Evolutionary conservation across 2,888 invertebrate species (phyloP), one percentile per base, ranked within the genome.

Genomic region (Seira musarum): DNA sequence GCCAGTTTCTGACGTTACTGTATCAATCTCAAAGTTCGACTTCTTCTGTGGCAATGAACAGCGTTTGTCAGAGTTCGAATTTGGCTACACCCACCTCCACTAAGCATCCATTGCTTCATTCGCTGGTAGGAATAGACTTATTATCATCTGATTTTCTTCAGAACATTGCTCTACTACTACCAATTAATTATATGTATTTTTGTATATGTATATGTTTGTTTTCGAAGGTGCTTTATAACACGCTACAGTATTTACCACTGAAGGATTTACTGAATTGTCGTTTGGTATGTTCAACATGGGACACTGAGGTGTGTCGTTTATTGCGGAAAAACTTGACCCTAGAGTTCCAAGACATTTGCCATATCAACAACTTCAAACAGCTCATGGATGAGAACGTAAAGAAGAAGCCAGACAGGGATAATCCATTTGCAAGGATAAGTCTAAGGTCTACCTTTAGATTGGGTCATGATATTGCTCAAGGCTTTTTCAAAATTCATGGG

Each of bases 401-500:
- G 21, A 22, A n/a, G 17, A 80, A 80, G 21, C 69, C 69, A 13
- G 61, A 70, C 17, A 57, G 74, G 8, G 80, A 75, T 10, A 30
- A 40, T 2, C 80, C 80, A 15, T 80, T 80, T 70, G 80, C 80
- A 0, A 74, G 60, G 64, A 70, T 80, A n/a, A 70, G 66, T 46
- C 40, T 80, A 22, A 49, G 80, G 15, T 65, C 80, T 15, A 74
- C 74, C 1, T 80, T 80, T 35, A 64, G 80, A 68, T 22, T 80
- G 60, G 80, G 80, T 1, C 80, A 80, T 70, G 69, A 69, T 25
- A 17, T 80, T 6, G 74, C 80, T 2, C 80, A 80, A 65, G 80
- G 75, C 6, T 80, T 80, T 35, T 80, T 80, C 19, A 74, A 69
- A 21, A 70, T 64, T n/a, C 80, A 80, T 60, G 80, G 80, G 77